A percentile compares a stretch with the other conserved stretches of the same genome.
Conservation (phyloP, 2,888 invertebrate genomes). For the Prosopocoilus inquinatus region DNA sequence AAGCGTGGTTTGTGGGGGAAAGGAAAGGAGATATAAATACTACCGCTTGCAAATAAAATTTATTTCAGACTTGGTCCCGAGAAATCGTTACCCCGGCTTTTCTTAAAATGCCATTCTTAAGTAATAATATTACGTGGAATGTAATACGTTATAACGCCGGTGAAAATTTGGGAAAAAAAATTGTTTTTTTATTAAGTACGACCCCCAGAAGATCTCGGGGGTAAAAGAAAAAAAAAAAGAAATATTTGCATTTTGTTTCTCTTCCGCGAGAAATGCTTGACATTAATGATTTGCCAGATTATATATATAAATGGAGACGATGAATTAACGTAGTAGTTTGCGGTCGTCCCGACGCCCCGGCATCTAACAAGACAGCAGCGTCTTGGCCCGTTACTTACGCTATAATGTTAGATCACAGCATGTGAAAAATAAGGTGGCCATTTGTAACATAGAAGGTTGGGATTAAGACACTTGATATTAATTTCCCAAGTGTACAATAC, state of each 20-base stretch:
- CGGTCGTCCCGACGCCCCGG: conserved; percentile 30
- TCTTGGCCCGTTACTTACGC: conserved; percentile 44
- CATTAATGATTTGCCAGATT: conserved; percentile 31
- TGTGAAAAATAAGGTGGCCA: conserved; percentile 50
- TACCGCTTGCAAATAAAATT: conserved; percentile 26
- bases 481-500: conserved; percentile 53
- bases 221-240: conserved; percentile 2
- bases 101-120: conserved; percentile 14
- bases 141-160: neutral
- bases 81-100: conserved; percentile 15
- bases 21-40: conserved; percentile 25
- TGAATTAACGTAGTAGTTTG: conserved; percentile 38
- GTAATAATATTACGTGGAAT: conserved; percentile 7
- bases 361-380: conserved; percentile 39
- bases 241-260: conserved; percentile 2
- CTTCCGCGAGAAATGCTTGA: conserved; percentile 6
- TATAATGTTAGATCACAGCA: conserved; percentile 49
- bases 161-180: neutral
- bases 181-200: neutral
- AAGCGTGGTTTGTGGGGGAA: conserved; percentile 18
- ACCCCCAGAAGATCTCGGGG: no score
- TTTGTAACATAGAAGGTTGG: conserved; percentile 49
- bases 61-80: conserved; percentile 19
- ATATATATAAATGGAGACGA: conserved; percentile 39
- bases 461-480: conserved; percentile 54